Evolutionary conservation across 2,797 vertebrate species (phyloP).

Genomic region (Neosilurus hyrtlii): DNA sequence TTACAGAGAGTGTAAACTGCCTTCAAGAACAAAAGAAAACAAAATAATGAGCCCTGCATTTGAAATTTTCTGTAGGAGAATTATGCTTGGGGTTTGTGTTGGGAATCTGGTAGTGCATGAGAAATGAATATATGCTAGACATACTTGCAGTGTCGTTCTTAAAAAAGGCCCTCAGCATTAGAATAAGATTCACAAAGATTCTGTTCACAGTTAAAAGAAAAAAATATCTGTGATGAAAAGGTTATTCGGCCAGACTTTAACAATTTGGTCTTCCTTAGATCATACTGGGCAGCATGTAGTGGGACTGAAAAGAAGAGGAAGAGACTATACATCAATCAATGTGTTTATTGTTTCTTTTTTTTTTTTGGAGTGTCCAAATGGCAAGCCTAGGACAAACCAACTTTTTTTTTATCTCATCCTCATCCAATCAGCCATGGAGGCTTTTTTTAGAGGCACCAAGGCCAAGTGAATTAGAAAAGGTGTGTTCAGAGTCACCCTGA

Average conservation of each 20-base stretch:
- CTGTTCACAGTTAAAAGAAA: slow-evolving; percentile 25
- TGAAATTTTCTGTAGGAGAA: slow-evolving; percentile 32
- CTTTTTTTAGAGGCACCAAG: slow-evolving; percentile 65
- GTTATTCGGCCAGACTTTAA: neutral
- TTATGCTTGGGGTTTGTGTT: slow-evolving; percentile 18
- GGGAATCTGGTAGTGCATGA: neutral
- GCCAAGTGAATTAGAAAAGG: slow-evolving; percentile 40
- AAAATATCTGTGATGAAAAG: neutral
- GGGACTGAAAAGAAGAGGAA: slow-evolving; percentile 61
- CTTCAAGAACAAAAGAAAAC: slow-evolving; percentile 12
- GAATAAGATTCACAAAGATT: slow-evolving; percentile 17
- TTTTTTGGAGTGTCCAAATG: slow-evolving; percentile 54
- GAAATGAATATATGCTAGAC: neutral
- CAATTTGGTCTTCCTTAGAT: slow-evolving; percentile 54
- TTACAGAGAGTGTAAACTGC: slow-evolving; percentile 22
- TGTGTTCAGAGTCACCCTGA: slow-evolving; percentile 12
- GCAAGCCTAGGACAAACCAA: slow-evolving; percentile 48
- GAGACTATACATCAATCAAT: slow-evolving; percentile 63
- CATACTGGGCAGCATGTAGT: slow-evolving; percentile 61
- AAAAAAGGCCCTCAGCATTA: slow-evolving; percentile 27
- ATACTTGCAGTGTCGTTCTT: neutral
- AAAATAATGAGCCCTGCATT: slow-evolving; percentile 25
- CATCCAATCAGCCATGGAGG: slow-evolving; percentile 54
- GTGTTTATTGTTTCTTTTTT: slow-evolving; percentile 64
- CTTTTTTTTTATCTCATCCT: slow-evolving; percentile 22